Conservation (phyloP, 2,797 vertebrate species). For the Jordanella pulchra region DNA sequence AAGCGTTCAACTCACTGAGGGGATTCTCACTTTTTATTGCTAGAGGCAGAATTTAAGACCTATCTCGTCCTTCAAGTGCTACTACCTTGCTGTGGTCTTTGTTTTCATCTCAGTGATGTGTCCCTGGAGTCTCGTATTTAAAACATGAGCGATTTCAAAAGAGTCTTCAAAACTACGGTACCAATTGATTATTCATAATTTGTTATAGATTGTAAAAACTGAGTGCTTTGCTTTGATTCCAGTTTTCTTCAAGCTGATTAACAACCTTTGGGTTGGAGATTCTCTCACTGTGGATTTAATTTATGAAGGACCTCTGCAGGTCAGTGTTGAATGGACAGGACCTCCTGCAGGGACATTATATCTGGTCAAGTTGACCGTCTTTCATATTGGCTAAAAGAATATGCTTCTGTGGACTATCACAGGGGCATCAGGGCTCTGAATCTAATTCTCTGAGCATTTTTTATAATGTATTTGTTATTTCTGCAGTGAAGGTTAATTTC, state of each 20-base stretch:
- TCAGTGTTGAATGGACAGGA: slow-evolving; percentile 56
- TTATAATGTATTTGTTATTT: slow-evolving; percentile 36
- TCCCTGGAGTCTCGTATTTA: slow-evolving; percentile 29
- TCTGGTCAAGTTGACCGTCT: slow-evolving; percentile 52
- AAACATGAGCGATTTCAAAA: slow-evolving; percentile 46
- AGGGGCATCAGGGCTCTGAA: slow-evolving; percentile 24
- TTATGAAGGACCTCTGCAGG: slow-evolving; percentile 65
- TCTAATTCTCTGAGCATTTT: slow-evolving; percentile 21
- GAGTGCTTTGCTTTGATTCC: slow-evolving; percentile 51
- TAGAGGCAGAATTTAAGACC: slow-evolving; percentile 45
- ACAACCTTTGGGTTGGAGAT: slow-evolving; percentile 48
- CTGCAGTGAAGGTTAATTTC: slow-evolving; percentile 31
- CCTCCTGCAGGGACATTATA: slow-evolving; percentile 72
- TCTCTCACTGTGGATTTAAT: slow-evolving; percentile 61
- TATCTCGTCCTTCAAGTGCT: slow-evolving; percentile 54
- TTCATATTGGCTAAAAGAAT: slow-evolving; percentile 54
- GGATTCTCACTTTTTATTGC: slow-evolving; percentile 71
- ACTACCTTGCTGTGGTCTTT: slow-evolving; percentile 39
- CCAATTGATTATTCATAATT: slow-evolving; percentile 58
- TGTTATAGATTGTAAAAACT: slow-evolving; percentile 63
- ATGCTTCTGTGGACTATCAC: slow-evolving; percentile 16
- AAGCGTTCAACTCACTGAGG: slow-evolving; percentile 51
- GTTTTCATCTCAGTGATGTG: slow-evolving; percentile 52
- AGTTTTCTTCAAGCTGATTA: slow-evolving; percentile 65
- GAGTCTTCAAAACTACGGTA: slow-evolving; percentile 35